Percentiles rank a stretch among this genome's conserved stretches.
Conservation (phyloP, 1,140 invertebrate species). For the honey bee (Apis mellifera) region Amel_HAv3.1 CM009937.2:4845501-4846000, state of each 20-base stretch:
- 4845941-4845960: conserved; percentile 4
- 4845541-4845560: background rate
- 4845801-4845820: conserved; percentile 40
- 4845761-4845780: background rate
- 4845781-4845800: background rate
- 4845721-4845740: background rate
- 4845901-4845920: conserved; percentile 28
- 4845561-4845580: background rate
- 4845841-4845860: conserved; percentile 50
- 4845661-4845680: conserved; percentile 1
- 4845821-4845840: conserved; percentile 25
- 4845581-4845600: background rate
- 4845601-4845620: background rate
- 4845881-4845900: background rate
- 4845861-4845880: conserved; percentile 5
- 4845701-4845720: background rate
- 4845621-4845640: background rate
- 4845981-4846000: background rate
- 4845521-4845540: conserved; percentile 6
- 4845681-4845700: background rate
- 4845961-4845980: background rate
- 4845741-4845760: background rate
- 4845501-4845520: conserved; percentile 55
- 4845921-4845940: background rate
- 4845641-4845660: background rate